A percentile compares a stretch with the other conserved stretches of the same genome.
Conservation (phyloP, 2,113 vertebrate species). For the Lucifuga dentata region DNA sequence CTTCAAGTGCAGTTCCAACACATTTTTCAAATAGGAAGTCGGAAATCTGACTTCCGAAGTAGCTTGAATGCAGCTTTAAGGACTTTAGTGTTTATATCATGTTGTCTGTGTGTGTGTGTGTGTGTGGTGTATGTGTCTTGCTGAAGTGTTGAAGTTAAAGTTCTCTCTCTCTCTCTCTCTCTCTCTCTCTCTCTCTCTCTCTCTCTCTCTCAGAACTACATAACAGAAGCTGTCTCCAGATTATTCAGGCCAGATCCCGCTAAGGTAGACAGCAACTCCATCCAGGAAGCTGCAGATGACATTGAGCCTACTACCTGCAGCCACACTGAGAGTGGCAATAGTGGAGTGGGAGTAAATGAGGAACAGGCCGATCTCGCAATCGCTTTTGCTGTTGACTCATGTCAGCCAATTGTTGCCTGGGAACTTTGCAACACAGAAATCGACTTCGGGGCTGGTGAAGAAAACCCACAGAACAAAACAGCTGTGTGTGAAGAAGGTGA, state of each 20-base stretch:
- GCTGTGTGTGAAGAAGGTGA: conserved; percentile 6
- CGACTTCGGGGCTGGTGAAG: not conserved
- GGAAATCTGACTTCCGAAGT: too few relatives aligned
- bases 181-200: not conserved
- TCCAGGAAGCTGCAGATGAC: conserved; percentile 19
- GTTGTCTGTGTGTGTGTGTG: too few relatives aligned
- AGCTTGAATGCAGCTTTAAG: too few relatives aligned
- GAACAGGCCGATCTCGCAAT: not conserved
- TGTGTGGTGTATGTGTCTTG: too few relatives aligned
- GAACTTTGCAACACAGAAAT: conserved; percentile 24
- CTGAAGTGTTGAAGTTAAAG: too few relatives aligned
- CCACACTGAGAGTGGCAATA: not conserved
- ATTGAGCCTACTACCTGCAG: not conserved
- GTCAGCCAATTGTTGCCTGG: conserved; percentile 27
- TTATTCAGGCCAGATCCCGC: conserved; percentile 68
- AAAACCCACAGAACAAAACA: not conserved
- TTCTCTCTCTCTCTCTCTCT: not conserved
- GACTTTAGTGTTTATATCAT: too few relatives aligned
- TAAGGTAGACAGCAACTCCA: conserved; percentile 3
- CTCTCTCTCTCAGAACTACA: conserved; percentile 64
- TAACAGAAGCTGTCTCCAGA: conserved; percentile 74
- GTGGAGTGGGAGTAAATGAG: not conserved
- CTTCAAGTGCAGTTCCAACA: too few relatives aligned
- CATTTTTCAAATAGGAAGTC: too few relatives aligned
- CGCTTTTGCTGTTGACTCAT: not conserved